Evolutionary conservation across 2,797 vertebrate species (phyloP).

Genomic region (Karalla daura): DNA sequence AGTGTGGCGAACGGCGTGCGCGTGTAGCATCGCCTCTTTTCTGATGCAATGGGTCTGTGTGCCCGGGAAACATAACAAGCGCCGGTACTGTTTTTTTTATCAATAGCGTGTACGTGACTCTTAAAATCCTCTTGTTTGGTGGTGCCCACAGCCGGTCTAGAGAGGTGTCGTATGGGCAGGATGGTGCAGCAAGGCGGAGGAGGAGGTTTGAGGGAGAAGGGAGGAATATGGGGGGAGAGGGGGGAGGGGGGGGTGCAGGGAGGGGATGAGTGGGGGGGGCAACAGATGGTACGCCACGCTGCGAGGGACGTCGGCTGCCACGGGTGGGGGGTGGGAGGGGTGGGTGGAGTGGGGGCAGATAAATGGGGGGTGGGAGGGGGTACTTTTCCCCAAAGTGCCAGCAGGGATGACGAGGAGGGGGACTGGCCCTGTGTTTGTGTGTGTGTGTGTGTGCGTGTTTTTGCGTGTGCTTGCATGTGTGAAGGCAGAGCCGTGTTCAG

Average conservation of each 20-base stretch:
- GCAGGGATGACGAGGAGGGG: constrained; percentile 77
- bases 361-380: constrained; percentile 76
- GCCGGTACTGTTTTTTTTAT: constrained; percentile 5
- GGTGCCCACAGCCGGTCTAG: constrained; percentile 42
- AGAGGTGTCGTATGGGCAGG: constrained; percentile 63
- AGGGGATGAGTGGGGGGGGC: constrained; percentile 61
- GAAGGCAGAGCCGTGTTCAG: constrained; percentile 44
- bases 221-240: constrained; percentile 54
- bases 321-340: constrained; percentile 62
- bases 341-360: constrained; percentile 73
- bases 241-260: constrained; percentile 35
- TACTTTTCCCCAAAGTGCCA: constrained; percentile 80
- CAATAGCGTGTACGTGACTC: constrained; percentile 15
- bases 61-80: background rate
- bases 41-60: background rate
- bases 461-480: constrained; percentile 46
- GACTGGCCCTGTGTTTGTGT: constrained; percentile 41
- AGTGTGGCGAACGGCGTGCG: background rate
- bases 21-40: background rate
- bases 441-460: constrained; percentile 3
- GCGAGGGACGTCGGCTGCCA: constrained; percentile 81
- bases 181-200: constrained; percentile 63
- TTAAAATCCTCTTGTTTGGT: constrained; percentile 54
- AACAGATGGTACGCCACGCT: constrained; percentile 85
- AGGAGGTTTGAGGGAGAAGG: constrained; percentile 37